Evolutionary conservation across 2,113 vertebrate species (phyloP).

Genomic region (Struthidea cinerea): DNA sequence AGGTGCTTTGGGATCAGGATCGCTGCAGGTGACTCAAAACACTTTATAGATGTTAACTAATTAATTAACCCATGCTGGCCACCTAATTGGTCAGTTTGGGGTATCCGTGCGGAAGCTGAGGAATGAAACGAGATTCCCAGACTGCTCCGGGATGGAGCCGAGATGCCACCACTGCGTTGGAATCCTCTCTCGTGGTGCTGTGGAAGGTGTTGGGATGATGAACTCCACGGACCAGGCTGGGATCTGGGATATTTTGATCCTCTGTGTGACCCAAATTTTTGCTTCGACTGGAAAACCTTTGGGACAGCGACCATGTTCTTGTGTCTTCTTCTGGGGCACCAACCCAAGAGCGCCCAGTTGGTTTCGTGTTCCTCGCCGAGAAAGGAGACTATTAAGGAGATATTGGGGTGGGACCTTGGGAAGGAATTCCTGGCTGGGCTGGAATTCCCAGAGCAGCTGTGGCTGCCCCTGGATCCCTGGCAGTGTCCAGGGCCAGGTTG

Average conservation of each 20-base stretch:
- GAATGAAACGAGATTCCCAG: neutral
- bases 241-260: neutral
- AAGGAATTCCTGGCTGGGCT: neutral
- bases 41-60: neutral
- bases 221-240: neutral
- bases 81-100: neutral
- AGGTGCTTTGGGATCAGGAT: neutral
- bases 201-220: neutral
- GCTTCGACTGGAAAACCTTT: neutral
- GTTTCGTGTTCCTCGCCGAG: neutral
- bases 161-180: fast-evolving
- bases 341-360: fast-evolving
- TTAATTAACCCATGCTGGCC: neutral
- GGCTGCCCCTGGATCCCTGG: neutral
- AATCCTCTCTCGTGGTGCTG: fast-evolving
- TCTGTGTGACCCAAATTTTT: neutral
- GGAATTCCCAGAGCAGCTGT: neutral
- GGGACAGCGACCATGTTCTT: neutral
- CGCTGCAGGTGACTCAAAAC: neutral
- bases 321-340: neutral
- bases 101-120: neutral
- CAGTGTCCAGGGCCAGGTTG: fast-evolving
- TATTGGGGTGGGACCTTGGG: fast-evolving
- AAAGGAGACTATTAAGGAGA: neutral
- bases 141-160: neutral